A percentile compares a stretch with the other conserved stretches of the same genome.
Conservation (phyloP, 2,797 vertebrate species). For the Mareca strepera region DNA sequence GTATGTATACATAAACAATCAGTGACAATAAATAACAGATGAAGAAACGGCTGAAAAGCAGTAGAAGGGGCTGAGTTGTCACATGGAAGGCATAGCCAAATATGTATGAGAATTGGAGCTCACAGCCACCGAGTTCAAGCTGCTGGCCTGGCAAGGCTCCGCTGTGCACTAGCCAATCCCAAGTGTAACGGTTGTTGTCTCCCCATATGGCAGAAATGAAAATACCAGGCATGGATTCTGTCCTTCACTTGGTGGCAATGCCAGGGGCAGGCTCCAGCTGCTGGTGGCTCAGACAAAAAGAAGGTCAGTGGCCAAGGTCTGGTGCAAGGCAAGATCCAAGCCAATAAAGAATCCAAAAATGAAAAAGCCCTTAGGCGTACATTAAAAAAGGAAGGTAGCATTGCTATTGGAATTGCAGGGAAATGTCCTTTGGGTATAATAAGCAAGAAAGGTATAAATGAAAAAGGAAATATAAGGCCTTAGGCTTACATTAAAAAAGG, state of each 20-base stretch:
- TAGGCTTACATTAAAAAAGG: not conserved
- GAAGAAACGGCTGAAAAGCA: not conserved
- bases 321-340: not conserved
- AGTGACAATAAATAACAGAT: not conserved
- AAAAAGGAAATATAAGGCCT: not conserved
- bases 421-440: not conserved
- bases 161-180: not conserved
- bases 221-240: not conserved
- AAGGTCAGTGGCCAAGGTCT: not conserved
- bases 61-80: not conserved
- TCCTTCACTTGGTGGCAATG: not conserved
- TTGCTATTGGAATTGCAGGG: not conserved
- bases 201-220: not conserved
- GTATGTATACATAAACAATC: not conserved
- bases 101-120: not conserved
- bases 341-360: not conserved
- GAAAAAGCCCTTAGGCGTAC: not conserved
- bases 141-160: constrained; percentile 29
- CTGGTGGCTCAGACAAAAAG: not conserved
- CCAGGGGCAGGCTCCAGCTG: not conserved
- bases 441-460: not conserved
- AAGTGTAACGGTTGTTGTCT: not conserved
- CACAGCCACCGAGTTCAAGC: not conserved
- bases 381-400: not conserved
- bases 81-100: not conserved